Evolutionary conservation across 1,140 invertebrate genomes (phyloP).

Genomic region (Drosophila quadrilineata): DNA sequence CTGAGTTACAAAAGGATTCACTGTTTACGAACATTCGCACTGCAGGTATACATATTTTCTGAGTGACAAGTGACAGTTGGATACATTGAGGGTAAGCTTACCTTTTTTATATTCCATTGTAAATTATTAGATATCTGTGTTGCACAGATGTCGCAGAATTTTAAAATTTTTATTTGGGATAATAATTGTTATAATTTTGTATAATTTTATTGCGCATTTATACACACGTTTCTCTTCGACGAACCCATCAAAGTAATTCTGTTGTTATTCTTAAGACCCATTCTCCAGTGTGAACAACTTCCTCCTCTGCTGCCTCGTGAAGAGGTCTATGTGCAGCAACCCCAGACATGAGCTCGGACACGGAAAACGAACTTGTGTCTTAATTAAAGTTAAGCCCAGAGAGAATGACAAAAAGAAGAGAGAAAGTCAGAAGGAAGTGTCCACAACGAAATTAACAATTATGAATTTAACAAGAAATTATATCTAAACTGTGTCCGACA

Average conservation of each 20-base stretch:
- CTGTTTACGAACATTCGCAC: slow-evolving; percentile 71
- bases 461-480: slow-evolving; percentile 81
- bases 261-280: no score
- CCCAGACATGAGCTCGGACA: background rate
- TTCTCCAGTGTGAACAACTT: background rate
- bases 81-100: slow-evolving; percentile 29
- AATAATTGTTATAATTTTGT: no score
- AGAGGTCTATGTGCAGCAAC: background rate
- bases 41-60: background rate
- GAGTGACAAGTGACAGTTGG: background rate
- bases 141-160: slow-evolving; percentile 64
- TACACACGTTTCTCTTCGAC: no score
- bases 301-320: slow-evolving; percentile 16
- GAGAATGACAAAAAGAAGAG: slow-evolving; percentile 25
- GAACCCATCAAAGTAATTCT: background rate
- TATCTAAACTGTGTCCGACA: slow-evolving; percentile 45
- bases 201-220: no score
- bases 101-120: slow-evolving; percentile 4
- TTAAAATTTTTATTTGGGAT: no score
- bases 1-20: slow-evolving; percentile 65
- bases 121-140: slow-evolving; percentile 20
- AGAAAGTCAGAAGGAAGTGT: slow-evolving; percentile 41
- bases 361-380: slow-evolving; percentile 56
- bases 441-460: slow-evolving; percentile 76
- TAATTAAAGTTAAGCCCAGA: slow-evolving; percentile 80